A percentile compares a stretch with the other conserved stretches of the same genome.
phyloP scores from a whole-genome alignment of 2,888 invertebrate genomes.

The Lampropteryx suffumata region DNA sequence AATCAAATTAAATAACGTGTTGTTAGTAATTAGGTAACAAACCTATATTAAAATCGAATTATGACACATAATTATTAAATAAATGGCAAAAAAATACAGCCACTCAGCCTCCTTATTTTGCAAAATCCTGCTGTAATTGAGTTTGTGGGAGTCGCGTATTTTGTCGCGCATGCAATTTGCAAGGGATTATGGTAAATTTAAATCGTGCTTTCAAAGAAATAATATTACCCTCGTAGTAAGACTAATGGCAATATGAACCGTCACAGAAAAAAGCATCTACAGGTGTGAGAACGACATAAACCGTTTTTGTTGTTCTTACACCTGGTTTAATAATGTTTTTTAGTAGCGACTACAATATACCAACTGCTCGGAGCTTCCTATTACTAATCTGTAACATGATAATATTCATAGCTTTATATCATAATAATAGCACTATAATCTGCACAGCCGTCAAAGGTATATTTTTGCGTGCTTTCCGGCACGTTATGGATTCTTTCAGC shows the following conservation, averaged over 20 bases:
- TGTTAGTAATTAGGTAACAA: too few relatives aligned
- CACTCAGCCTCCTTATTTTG: slow-evolving; percentile 6
- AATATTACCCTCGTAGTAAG: neutral
- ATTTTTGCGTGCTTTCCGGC: slow-evolving; percentile 4
- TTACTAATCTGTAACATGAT: neutral
- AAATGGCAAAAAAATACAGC: slow-evolving; percentile 4
- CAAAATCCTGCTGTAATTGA: slow-evolving; percentile 26
- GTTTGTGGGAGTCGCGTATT: slow-evolving; percentile 19
- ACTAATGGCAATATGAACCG: too few relatives aligned
- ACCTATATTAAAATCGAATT: too few relatives aligned
- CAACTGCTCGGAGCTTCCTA: too few relatives aligned
- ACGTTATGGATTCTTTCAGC: slow-evolving; percentile 10
- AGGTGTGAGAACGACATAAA: too few relatives aligned
- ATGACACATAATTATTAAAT: neutral
- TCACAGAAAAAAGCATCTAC: too few relatives aligned
- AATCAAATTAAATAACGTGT: too few relatives aligned
- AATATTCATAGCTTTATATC: slow-evolving; percentile 1
- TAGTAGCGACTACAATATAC: too few relatives aligned
- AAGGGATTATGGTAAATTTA: slow-evolving; percentile 53
- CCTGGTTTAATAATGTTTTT: too few relatives aligned
- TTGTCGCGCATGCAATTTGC: slow-evolving; percentile 39
- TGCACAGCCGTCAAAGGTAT: slow-evolving; percentile 8
- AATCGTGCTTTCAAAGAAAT: slow-evolving; percentile 33
- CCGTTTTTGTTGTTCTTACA: too few relatives aligned
- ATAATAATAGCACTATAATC: slow-evolving; percentile 12